Evolutionary conservation across 2,113 vertebrate species (phyloP).

Genomic region (Penelope pileata): DNA sequence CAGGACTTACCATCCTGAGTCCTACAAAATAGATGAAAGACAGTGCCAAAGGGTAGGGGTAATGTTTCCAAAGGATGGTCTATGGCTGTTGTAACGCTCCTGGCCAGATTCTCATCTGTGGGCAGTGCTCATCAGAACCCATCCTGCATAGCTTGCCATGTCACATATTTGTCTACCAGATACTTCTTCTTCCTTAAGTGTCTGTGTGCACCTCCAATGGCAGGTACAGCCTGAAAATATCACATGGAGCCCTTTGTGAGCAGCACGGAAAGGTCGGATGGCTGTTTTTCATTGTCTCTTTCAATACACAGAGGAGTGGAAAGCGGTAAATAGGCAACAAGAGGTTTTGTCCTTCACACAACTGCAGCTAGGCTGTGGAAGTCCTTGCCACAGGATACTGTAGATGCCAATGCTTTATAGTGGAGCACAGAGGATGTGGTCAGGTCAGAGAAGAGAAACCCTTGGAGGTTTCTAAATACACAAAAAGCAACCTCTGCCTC

Average conservation of each 20-base stretch:
- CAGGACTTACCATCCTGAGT: not conserved
- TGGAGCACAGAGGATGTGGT: not conserved
- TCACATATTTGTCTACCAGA: not conserved
- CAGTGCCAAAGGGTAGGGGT: rapidly evolving
- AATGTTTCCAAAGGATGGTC: not conserved
- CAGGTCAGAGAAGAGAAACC: not conserved
- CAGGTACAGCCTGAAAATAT: not conserved
- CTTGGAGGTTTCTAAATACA: not conserved
- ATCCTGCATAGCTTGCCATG: not conserved
- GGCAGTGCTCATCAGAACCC: not conserved
- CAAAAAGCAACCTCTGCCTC: not conserved
- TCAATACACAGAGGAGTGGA: rapidly evolving
- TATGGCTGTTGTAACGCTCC: not conserved
- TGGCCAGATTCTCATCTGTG: not conserved
- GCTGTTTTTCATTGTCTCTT: not conserved
- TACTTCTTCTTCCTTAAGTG: not conserved
- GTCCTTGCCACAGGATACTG: not conserved
- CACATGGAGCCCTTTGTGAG: not conserved
- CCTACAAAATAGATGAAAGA: not conserved
- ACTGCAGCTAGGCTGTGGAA: rapidly evolving
- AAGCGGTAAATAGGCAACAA: not conserved
- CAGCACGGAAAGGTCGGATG: rapidly evolving
- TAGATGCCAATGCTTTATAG: not conserved
- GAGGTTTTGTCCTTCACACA: not conserved
- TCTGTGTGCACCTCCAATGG: not conserved